Evolutionary conservation across 2,888 invertebrate genomes (phyloP), one percentile per base, ranked within the genome.

Genomic region (Dynastes grantii): DNA sequence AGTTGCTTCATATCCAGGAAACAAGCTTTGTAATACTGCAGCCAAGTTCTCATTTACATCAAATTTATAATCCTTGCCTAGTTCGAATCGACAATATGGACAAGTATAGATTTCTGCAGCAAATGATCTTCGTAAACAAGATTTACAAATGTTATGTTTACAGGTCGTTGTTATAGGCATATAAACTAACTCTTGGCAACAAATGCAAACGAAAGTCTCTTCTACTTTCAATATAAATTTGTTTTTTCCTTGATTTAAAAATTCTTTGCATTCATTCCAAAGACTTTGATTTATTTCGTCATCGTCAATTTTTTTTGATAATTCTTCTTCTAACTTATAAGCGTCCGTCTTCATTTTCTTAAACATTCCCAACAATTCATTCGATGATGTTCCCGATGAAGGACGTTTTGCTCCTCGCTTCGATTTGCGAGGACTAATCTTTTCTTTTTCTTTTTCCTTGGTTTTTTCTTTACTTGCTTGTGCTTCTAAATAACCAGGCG

Each of bases 121-220:
- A 86, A 95, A 94, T 0, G 95, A 94, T 68, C 93, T 88, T 84
- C 91, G 91, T 76, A 96, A 85, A 85, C 96, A 96, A 0, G 86
- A 87, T 90, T 93, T 89, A 85, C 96, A 96, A 81, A 95, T 92
- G 85, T 94, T 96, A 85, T 96, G 96, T 63, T 89, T 87, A 84
- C 96, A 96, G 0, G 91, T 89, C 0, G 94, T 94, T 0, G 95
- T 96, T 22, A 95, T 90, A 0, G 96, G 96, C 78, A 90, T 90
- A 78, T 89, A 92, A 0, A 93, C 92, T 2, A 96, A 87, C 75
- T 95, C 95, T 85, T 94, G 94, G 85, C 96, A 96, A 83, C 95
- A 95, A 70, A 94, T 93, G 85, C 96, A 96, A n/a, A 91, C 90
- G 86, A 96, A 96, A 76, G 90, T 84, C 84, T 93, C 91, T 79